Conservation (phyloP, 1,140 invertebrate species). For the Bombus pascuorum region DNA sequence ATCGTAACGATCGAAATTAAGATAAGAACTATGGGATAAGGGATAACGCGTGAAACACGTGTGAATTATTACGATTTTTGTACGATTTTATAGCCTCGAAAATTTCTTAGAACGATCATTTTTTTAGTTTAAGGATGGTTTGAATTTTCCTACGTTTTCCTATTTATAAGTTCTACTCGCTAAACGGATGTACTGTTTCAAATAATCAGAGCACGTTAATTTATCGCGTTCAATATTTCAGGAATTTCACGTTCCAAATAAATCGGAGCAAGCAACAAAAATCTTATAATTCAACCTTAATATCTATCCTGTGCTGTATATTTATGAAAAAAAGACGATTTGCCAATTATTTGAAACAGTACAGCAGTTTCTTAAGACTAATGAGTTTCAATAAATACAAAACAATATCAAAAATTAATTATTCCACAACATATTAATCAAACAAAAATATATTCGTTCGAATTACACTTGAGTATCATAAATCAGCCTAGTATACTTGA, state of each 20-base stretch:
- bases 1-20: too few relatives aligned
- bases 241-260: neutral
- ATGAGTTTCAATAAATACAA: neutral
- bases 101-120: neutral
- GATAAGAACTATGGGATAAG: neutral
- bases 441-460: neutral
- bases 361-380: neutral
- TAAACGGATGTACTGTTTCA: neutral
- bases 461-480: neutral
- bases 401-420: neutral
- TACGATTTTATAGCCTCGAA: too few relatives aligned
- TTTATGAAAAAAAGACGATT: neutral
- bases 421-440: neutral
- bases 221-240: neutral
- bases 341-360: neutral
- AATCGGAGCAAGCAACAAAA: neutral
- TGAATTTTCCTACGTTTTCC: neutral
- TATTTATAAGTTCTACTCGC: neutral
- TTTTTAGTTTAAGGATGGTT: neutral
- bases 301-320: neutral
- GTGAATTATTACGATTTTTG: neutral
- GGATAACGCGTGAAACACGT: too few relatives aligned
- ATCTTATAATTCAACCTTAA: neutral
- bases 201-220: slow-evolving; percentile 9
- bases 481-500: neutral